Evolutionary conservation across 1,140 invertebrate species (phyloP).

Genomic region (Nylanderia fulva): DNA sequence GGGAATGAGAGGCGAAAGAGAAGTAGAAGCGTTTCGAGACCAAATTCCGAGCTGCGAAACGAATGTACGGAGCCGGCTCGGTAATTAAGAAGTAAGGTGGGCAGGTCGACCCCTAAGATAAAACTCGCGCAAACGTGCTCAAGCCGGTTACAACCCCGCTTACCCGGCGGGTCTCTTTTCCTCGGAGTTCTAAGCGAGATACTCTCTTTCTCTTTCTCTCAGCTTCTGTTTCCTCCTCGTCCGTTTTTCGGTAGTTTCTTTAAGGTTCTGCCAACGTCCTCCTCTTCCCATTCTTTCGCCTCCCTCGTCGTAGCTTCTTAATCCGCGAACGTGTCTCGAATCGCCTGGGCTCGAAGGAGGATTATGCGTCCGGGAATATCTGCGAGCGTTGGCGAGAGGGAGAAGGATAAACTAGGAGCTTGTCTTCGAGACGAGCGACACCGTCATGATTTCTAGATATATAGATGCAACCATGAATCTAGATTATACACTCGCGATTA

Average conservation of each 20-base stretch:
- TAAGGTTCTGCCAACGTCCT: background rate
- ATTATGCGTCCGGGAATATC: conserved; percentile 66
- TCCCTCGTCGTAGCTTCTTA: conserved; percentile 38
- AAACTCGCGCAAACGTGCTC: conserved; percentile 66
- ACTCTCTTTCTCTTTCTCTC: background rate
- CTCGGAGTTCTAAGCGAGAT: conserved; percentile 51
- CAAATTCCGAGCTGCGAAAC: conserved; percentile 63
- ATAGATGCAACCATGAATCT: conserved; percentile 45
- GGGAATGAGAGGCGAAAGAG: conserved; percentile 26
- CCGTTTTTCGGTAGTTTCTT: conserved; percentile 37
- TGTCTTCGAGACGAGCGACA: conserved; percentile 44
- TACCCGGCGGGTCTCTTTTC: background rate
- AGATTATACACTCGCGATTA: conserved; percentile 53
- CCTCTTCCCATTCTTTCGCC: background rate
- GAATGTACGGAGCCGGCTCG: conserved; percentile 62
- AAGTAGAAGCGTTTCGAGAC: conserved; percentile 49
- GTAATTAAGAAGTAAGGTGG: conserved; percentile 72
- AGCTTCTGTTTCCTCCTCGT: conserved; percentile 25
- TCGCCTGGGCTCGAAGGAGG: conserved; percentile 53
- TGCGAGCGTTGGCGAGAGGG: background rate
- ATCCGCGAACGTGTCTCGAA: conserved; percentile 72
- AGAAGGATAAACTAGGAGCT: conserved; percentile 28
- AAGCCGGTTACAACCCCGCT: background rate
- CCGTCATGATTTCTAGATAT: conserved; percentile 45
- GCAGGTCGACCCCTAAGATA: conserved; percentile 59